A percentile compares a stretch with the other conserved stretches of the same genome.
Conservation (phyloP, 1,140 invertebrate species). For the Mesaphorura yosii region DNA sequence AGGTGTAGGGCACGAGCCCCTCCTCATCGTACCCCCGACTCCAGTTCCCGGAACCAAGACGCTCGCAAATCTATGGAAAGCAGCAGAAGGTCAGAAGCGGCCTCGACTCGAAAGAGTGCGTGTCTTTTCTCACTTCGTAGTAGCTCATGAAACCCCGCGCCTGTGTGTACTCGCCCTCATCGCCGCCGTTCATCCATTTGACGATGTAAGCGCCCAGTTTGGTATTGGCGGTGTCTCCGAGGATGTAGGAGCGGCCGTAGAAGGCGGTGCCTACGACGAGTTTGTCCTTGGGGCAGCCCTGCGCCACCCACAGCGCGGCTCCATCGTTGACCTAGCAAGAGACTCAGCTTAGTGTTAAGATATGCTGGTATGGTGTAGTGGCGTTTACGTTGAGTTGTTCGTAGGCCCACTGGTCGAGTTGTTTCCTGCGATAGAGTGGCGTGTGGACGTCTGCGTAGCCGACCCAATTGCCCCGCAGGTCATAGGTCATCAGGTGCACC, state of each 20-base stretch:
- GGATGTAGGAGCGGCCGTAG: slow-evolving; percentile 41
- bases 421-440: slow-evolving; percentile 34
- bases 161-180: slow-evolving; percentile 68
- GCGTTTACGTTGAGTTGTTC: slow-evolving; percentile 39
- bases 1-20: slow-evolving; percentile 51
- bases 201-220: slow-evolving; percentile 68
- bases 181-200: slow-evolving; percentile 55
- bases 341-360: too few relatives aligned
- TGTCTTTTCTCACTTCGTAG: slow-evolving; percentile 54
- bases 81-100: background rate
- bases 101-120: background rate
- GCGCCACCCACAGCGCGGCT: slow-evolving; percentile 38
- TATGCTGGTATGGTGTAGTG: too few relatives aligned
- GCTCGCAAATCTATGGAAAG: slow-evolving; percentile 55
- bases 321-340: too few relatives aligned
- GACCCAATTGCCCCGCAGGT: slow-evolving; percentile 43
- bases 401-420: slow-evolving; percentile 37
- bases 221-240: slow-evolving; percentile 33
- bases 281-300: slow-evolving; percentile 40
- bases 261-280: slow-evolving; percentile 42
- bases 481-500: slow-evolving; percentile 41
- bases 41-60: slow-evolving; percentile 58
- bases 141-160: slow-evolving; percentile 76
- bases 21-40: slow-evolving; percentile 66
- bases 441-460: slow-evolving; percentile 34